Evolutionary conservation across 2,888 invertebrate species (phyloP).

Genomic region (Agonopterix arenella): DNA sequence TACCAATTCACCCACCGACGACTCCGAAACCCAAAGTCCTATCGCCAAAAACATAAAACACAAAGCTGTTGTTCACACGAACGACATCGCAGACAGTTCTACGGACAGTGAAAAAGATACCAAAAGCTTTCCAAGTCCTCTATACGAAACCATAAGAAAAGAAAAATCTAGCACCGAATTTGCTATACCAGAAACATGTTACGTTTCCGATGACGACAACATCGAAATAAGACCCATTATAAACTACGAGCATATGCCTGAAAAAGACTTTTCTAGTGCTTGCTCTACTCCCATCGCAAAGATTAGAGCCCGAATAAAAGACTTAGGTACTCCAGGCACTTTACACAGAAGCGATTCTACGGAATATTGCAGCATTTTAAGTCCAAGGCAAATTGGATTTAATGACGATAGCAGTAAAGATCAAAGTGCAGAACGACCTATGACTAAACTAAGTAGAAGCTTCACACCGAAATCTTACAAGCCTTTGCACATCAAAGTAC

Average conservation of each 20-base stretch:
- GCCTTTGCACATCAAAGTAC: slow-evolving; percentile 65
- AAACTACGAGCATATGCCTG: slow-evolving; percentile 39
- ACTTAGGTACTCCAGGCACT: slow-evolving; percentile 48
- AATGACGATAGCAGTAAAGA: slow-evolving; percentile 37
- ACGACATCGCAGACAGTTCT: slow-evolving; percentile 26
- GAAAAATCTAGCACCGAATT: slow-evolving; percentile 15
- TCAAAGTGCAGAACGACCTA: slow-evolving; percentile 35
- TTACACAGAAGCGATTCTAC: slow-evolving; percentile 68
- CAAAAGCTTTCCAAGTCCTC: slow-evolving; percentile 39
- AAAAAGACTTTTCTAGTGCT: slow-evolving; percentile 51
- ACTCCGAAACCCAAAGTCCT: slow-evolving; percentile 52
- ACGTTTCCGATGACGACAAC: slow-evolving; percentile 38
- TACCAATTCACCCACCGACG: slow-evolving; percentile 44
- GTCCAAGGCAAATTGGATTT: slow-evolving; percentile 41
- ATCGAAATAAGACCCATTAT: slow-evolving; percentile 20
- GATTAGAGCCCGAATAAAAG: slow-evolving; percentile 46
- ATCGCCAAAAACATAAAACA: slow-evolving; percentile 35
- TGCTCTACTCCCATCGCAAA: slow-evolving; percentile 63
- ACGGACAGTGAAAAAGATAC: slow-evolving; percentile 51
- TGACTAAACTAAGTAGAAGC: slow-evolving; percentile 56
- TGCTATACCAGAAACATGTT: slow-evolving; percentile 39
- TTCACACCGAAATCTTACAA: slow-evolving; percentile 69
- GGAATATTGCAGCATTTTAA: slow-evolving; percentile 67
- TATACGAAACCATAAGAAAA: slow-evolving; percentile 46
- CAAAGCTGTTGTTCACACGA: slow-evolving; percentile 39